phyloP scores from a whole-genome alignment of 1,140 invertebrate species.

The Palaemon carinicauda region DNA sequence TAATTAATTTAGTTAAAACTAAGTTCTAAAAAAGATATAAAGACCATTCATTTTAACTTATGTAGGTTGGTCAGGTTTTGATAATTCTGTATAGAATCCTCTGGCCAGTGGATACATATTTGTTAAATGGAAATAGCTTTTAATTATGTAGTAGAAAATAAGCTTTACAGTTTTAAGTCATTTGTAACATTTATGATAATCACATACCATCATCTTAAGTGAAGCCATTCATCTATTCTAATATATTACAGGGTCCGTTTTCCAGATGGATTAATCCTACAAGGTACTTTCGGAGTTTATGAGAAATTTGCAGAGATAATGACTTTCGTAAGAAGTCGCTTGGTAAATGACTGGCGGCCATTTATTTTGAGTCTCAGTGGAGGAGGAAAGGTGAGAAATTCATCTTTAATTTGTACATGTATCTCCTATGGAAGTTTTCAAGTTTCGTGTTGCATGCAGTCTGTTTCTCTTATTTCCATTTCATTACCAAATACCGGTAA shows the following conservation, averaged over 20 bases:
- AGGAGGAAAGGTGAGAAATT: conserved; percentile 49
- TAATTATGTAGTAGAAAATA: not conserved
- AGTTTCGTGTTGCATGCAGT: not conserved
- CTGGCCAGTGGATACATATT: too few relatives aligned
- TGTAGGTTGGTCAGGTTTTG: too few relatives aligned
- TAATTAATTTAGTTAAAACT: too few relatives aligned
- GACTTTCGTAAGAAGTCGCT: conserved; percentile 78
- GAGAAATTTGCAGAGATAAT: conserved; percentile 77
- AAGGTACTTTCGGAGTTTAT: conserved; percentile 83
- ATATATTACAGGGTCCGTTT: conserved; percentile 74
- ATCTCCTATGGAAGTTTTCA: not conserved
- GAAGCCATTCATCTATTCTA: not conserved
- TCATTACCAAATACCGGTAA: too few relatives aligned
- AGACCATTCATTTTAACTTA: too few relatives aligned
- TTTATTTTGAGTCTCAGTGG: conserved; percentile 70
- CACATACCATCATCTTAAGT: not conserved
- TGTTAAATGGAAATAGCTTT: not conserved
- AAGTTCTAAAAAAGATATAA: too few relatives aligned
- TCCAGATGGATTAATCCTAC: conserved; percentile 84
- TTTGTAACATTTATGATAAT: too few relatives aligned
- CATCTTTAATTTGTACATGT: not conserved
- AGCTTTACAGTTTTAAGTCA: too few relatives aligned
- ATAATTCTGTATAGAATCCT: too few relatives aligned
- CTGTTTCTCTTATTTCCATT: not conserved
- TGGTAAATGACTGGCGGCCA: conserved; percentile 72